A percentile compares a stretch with the other conserved stretches of the same genome.
These are phyloP conservation scores for Malacoraja senta DNA, from an alignment of 2,797 vertebrate genomes.

Conservation along the genomic window DNA sequence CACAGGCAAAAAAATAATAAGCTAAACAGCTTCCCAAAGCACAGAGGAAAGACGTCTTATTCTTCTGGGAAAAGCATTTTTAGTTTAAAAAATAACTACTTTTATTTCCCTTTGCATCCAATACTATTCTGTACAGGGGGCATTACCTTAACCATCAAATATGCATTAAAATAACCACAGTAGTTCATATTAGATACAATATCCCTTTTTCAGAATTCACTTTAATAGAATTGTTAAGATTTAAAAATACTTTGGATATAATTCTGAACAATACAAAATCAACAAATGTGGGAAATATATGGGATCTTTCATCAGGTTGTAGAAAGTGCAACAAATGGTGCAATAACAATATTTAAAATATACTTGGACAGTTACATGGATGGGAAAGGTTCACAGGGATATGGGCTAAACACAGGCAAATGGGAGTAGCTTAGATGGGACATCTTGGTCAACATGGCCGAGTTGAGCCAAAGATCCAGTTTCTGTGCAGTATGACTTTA, in stretches of 20 bases:
- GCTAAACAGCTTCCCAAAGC: not conserved
- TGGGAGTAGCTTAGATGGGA: no score
- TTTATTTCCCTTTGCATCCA: not conserved
- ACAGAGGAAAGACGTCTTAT: not conserved
- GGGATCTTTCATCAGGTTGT: not conserved
- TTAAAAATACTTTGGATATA: not conserved
- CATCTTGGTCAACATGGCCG: no score
- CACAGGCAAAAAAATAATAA: conserved; percentile 34
- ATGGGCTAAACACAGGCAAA: no score
- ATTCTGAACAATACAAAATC: not conserved
- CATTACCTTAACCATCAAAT: not conserved
- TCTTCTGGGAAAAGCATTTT: conserved; percentile 8
- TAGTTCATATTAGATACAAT: not conserved
- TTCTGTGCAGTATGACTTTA: no score
- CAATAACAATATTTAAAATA: no score
- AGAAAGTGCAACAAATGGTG: not conserved
- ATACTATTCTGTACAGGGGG: not conserved
- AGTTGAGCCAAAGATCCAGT: no score
- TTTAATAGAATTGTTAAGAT: not conserved
- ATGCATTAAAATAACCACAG: not conserved
- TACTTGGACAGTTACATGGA: no score
- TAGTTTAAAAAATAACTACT: not conserved
- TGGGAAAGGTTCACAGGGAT: no score
- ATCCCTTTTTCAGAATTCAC: not conserved
- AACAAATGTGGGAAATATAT: no score